Evolutionary conservation across 2,113 vertebrate species (phyloP), one percentile per base, ranked within the genome.

Genomic region (Hiodon tergisus): DNA sequence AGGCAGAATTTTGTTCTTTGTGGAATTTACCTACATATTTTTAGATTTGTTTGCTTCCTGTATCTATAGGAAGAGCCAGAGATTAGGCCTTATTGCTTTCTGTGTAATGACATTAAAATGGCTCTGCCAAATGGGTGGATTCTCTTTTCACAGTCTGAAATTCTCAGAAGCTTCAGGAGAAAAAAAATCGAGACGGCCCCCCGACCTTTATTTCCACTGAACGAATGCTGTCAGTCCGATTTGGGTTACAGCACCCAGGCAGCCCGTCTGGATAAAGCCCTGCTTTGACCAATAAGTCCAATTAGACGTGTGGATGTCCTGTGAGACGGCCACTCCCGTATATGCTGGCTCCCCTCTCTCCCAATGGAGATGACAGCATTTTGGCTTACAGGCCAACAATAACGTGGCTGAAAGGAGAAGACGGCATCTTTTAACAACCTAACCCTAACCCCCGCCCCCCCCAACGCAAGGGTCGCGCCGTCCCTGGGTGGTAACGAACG

Each of bases 201-300:
- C 31, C 31, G 31, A 31, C 31, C 31, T 31, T 31, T 31, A 31
- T 31, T 31, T 31, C 31, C 31, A 31, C 31, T n/a, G 69, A 76
- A 73, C 53, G 59, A 59, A 9, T 58, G 57, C 70, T 82, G 78
- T 72, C 77, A 76, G 57, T 63, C 62, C 59, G 14, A 48, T 76
- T 69, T 73, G 72, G 75, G 51, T 59, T 58, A 13, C 62, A 73
- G 75, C 79, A 79, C n/a, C 57, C 16, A 55, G n/a, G 16, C 69
- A 46, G 14, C 54, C 4, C n/a, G 69, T 70, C 10, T 48, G 17
- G 68, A 77, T 77, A 53, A 73, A 58, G 72, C 60, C 31, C 58
- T 63, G 7, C 54, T 50, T 75, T 78, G 17, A 54, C 70, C 60
- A 50, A 75, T 47, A 72, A 6, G 47, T 75, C 10, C 62, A 74